phyloP scores from a whole-genome alignment of 2,113 vertebrate species.

The Prietella phreatophila region DNA sequence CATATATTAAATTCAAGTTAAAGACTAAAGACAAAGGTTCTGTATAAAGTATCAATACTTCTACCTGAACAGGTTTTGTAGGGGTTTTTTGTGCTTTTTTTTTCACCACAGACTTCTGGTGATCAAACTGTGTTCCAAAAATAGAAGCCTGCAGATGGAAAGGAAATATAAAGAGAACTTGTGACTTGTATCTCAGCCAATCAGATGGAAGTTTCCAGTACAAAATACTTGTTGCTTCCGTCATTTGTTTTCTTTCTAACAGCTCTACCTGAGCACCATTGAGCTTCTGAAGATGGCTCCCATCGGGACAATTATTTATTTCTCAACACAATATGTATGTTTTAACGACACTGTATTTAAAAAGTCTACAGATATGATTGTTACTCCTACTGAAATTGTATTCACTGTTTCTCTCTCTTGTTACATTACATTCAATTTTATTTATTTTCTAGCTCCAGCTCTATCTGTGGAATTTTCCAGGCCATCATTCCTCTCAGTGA shows the following conservation, averaged over 20 bases:
- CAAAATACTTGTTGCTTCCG: neutral
- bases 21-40: neutral
- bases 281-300: no score
- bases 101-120: neutral
- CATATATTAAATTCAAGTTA: neutral
- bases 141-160: neutral
- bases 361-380: neutral
- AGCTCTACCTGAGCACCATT: no score
- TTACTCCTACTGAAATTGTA: neutral
- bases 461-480: neutral
- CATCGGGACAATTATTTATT: no score
- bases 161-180: neutral
- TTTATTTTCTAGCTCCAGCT: neutral
- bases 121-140: neutral
- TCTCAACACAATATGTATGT: no score
- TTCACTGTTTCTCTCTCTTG: neutral
- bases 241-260: neutral
- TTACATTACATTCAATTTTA: neutral
- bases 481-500: neutral
- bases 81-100: neutral
- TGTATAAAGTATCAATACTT: neutral
- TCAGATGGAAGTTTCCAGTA: neutral
- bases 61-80: neutral
- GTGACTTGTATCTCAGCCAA: neutral
- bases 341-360: no score